Percentiles rank a stretch among this genome's conserved stretches.
These are phyloP conservation scores for Horisme vitalbata DNA, from an alignment of 2,888 invertebrate genomes.

Conservation along the genomic window DNA sequence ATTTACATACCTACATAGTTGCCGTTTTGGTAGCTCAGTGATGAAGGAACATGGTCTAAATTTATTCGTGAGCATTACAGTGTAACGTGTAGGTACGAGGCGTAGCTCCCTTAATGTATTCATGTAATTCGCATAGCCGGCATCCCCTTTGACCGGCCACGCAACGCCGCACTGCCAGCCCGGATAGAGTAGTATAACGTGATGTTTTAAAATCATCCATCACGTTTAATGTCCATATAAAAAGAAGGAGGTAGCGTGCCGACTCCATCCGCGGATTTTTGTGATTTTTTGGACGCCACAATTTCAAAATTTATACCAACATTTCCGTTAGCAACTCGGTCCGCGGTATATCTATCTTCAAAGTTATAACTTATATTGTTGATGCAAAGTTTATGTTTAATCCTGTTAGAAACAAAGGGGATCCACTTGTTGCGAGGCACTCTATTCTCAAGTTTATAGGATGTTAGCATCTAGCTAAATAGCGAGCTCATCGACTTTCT, in stretches of 20 bases:
- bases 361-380: conserved; percentile 28
- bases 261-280: conserved; percentile 57
- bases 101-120: conserved; percentile 80
- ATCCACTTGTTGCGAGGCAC: conserved; percentile 52
- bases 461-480: conserved; percentile 50
- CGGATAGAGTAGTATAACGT: conserved; percentile 80
- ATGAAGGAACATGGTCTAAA: conserved; percentile 77
- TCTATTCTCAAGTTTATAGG: conserved; percentile 50
- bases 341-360: conserved; percentile 18
- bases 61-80: conserved; percentile 81
- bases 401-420: conserved; percentile 44
- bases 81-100: conserved; percentile 77
- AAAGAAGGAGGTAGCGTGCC: conserved; percentile 69
- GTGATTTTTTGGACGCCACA: conserved; percentile 47
- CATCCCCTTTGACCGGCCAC: conserved; percentile 83
- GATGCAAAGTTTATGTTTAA: conserved; percentile 34
- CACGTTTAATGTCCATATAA: conserved; percentile 80
- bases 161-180: conserved; percentile 76
- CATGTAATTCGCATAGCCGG: conserved; percentile 82
- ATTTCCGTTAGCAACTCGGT: conserved; percentile 18
- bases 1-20: conserved; percentile 71
- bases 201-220: conserved; percentile 83
- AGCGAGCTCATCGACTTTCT: conserved; percentile 47
- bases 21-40: conserved; percentile 62
- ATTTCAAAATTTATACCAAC: conserved; percentile 38